phyloP scores from a whole-genome alignment of 2,888 invertebrate species.

The Meghimatium bilineatum region DNA sequence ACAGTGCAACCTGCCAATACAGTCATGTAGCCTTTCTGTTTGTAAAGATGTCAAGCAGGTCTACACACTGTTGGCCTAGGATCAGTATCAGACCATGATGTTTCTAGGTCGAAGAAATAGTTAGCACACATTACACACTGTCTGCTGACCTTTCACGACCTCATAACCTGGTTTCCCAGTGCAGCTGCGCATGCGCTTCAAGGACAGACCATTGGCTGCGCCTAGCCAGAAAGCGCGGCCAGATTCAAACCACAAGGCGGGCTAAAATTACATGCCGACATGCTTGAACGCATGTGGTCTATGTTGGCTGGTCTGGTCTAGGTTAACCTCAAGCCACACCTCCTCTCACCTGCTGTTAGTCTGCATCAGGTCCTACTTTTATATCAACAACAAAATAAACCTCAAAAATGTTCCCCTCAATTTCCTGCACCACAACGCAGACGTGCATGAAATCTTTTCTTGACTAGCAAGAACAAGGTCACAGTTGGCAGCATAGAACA shows the following conservation, averaged over 20 bases:
- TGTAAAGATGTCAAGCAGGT: not conserved
- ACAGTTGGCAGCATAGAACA: slow-evolving; percentile 7
- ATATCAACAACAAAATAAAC: not conserved
- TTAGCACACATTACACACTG: slow-evolving; percentile 48
- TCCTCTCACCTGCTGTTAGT: not conserved
- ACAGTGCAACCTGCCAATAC: not conserved
- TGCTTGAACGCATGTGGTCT: slow-evolving; percentile 23
- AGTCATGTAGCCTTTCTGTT: not conserved
- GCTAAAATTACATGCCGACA: not conserved
- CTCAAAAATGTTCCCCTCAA: too few species aligned
- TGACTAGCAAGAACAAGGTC: not conserved
- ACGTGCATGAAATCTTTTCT: not conserved
- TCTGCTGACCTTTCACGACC: slow-evolving; percentile 46
- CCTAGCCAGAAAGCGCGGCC: slow-evolving; percentile 7
- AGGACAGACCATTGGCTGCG: slow-evolving; percentile 8
- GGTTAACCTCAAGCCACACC: too few species aligned
- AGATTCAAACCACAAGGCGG: slow-evolving; percentile 38
- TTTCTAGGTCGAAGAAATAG: slow-evolving; percentile 43
- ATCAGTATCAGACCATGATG: slow-evolving; percentile 31
- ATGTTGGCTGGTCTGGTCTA: not conserved
- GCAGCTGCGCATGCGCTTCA: slow-evolving; percentile 43
- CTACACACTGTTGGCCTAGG: slow-evolving; percentile 19
- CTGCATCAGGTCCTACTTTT: not conserved
- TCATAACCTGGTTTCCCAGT: slow-evolving; percentile 41
- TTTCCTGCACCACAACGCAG: not conserved